phyloP scores from a whole-genome alignment of 2,797 vertebrate species.

The Eremophila alpestris region DNA sequence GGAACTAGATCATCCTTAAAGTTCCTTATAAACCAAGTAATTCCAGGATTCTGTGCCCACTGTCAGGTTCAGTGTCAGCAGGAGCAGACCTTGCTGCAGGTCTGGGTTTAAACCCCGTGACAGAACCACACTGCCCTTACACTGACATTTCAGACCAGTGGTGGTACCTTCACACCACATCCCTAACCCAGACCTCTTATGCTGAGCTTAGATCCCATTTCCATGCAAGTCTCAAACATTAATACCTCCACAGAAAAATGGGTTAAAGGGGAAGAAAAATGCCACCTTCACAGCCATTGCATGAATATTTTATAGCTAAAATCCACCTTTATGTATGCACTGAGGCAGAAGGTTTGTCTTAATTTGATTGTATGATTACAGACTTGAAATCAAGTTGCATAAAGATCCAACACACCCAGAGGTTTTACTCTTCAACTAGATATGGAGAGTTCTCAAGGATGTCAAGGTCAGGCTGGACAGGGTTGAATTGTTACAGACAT shows the following conservation, averaged over 20 bases:
- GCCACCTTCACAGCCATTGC: rapidly evolving
- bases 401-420: neutral
- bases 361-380: neutral
- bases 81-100: neutral
- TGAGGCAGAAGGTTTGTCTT: neutral
- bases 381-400: neutral
- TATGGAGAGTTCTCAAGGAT: neutral
- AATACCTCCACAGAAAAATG: rapidly evolving
- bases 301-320: neutral
- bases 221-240: rapidly evolving
- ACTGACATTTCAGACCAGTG: rapidly evolving
- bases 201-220: neutral
- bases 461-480: neutral
- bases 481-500: neutral
- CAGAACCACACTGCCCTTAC: neutral
- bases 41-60: neutral
- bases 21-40: neutral
- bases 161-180: rapidly evolving
- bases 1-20: neutral
- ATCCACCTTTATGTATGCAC: rapidly evolving
- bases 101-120: rapidly evolving
- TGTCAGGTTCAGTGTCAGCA: too few species aligned
- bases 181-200: neutral
- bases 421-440: neutral
- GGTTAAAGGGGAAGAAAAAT: neutral